phyloP scores from a whole-genome alignment of 2,888 invertebrate genomes.

The Cacoxenus indagator region DNA sequence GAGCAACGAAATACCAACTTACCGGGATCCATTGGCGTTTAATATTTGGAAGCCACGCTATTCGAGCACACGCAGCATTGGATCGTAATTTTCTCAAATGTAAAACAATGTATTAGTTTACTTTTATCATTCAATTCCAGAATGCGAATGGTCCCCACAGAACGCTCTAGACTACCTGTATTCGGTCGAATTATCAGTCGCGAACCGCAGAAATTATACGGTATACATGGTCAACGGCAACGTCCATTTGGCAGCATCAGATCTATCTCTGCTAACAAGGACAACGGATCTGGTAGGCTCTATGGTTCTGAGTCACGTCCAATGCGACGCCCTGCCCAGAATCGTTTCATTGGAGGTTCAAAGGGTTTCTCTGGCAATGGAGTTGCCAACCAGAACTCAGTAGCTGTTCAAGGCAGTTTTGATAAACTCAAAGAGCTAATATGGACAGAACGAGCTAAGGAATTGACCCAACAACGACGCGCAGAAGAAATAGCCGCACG shows the following conservation, averaged over 20 bases:
- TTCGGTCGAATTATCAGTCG: slow-evolving; percentile 82
- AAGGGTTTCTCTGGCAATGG: slow-evolving; percentile 33
- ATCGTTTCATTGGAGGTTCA: slow-evolving; percentile 52
- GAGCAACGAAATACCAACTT: slow-evolving; percentile 87
- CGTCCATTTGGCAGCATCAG: slow-evolving; percentile 51
- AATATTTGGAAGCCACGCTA: slow-evolving; percentile 85
- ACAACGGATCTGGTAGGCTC: slow-evolving; percentile 67
- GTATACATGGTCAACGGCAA: slow-evolving; percentile 42
- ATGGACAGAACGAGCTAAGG: slow-evolving; percentile 81
- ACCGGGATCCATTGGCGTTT: slow-evolving; percentile 84
- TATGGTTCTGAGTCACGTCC: slow-evolving; percentile 69
- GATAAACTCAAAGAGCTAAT: slow-evolving; percentile 86
- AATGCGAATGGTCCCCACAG: slow-evolving; percentile 68
- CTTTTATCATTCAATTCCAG: slow-evolving; percentile 52
- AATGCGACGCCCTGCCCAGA: slow-evolving; percentile 49
- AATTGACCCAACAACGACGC: slow-evolving; percentile 81
- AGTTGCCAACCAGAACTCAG: slow-evolving; percentile 41
- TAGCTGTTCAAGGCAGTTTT: slow-evolving; percentile 72
- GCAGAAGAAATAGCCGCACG: slow-evolving; percentile 81
- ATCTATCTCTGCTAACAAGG: slow-evolving; percentile 62
- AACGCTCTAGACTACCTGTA: slow-evolving; percentile 73
- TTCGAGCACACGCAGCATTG: slow-evolving; percentile 72
- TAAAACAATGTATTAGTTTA: neutral
- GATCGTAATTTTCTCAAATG: slow-evolving; percentile 72
- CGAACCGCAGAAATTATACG: slow-evolving; percentile 72